Base-by-base conservation (phyloP, 2,797 vertebrate genomes). In the Adelosebastes latens region DNA sequence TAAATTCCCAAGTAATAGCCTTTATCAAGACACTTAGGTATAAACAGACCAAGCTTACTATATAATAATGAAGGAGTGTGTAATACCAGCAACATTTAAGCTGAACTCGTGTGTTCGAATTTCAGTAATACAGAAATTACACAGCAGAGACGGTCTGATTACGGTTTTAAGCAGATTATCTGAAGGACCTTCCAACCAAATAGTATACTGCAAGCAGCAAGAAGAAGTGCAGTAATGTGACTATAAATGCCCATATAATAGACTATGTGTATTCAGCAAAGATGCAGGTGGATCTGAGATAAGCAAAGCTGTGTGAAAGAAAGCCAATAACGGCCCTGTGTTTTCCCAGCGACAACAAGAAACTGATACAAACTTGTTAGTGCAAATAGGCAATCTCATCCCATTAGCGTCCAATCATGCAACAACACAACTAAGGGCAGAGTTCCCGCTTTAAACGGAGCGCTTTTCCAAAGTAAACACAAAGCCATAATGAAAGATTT, bases 371-470 rank as follows among this genome's bases (percentile, higher is more conserved):
- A 83, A 73, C 39, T 64, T 82, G 68, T 81, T 71, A 64, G 69
- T 67, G 65, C 65, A 84, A 79, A 87, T 36, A 68, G 75, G 72
- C 60, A 82, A 84, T 81, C 39, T 84, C 63, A 77, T 31, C 69
- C 63, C 68, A 88, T 89, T 83, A 80, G 67, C 8, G 13, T 70
- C 75, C 71, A 77, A 78, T 81, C 64, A 74, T 72, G 60, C 11
- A 67, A 59, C 55, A 53, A 59, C 59, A 67, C 29, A 80, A 25
- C 42, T 60, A 72, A 79, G 64, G 66, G 12, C 75, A 56, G 62
- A 75, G 75, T 3, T 31, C 31, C 36, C 55, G 72, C 64, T 80
- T 77, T 76, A 69, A 74, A 72, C 46, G 56, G 60, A 75, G 59
- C 18, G 8, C 55, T 76, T 59, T 58, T 69, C 46, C 73, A 80